phyloP scores from a whole-genome alignment of 1,140 invertebrate genomes.

The Drosophila yakuba region DNA sequence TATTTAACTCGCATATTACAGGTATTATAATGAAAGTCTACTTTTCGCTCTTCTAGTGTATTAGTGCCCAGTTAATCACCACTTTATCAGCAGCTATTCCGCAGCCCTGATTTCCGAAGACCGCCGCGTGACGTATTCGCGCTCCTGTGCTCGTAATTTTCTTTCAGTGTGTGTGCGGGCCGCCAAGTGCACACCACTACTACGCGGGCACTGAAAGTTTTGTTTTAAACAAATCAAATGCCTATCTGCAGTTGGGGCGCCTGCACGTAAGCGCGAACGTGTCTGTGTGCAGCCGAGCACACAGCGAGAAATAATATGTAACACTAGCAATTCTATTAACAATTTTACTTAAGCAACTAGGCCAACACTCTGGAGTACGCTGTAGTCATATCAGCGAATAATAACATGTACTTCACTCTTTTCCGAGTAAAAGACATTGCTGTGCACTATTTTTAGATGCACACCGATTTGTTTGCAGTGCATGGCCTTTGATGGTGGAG shows the following conservation, averaged over 20 bases:
- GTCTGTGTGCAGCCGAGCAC: conserved; percentile 36
- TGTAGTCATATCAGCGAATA: no score
- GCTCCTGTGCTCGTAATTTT: conserved; percentile 20
- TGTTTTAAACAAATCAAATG: conserved; percentile 73
- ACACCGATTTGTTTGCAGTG: neutral
- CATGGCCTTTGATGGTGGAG: neutral
- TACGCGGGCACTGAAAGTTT: conserved; percentile 27
- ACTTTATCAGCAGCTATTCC: neutral
- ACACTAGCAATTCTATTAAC: no score
- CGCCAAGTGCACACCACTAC: conserved; percentile 42
- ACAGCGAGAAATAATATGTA: conserved; percentile 6
- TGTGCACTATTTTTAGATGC: no score
- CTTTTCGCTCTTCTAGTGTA: no score
- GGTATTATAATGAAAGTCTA: no score
- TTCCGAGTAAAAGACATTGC: no score
- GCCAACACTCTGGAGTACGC: neutral
- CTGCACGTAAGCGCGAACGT: conserved; percentile 74
- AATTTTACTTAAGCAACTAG: neutral
- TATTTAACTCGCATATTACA: no score
- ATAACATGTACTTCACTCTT: no score
- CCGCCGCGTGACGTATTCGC: conserved; percentile 65
- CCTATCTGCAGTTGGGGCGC: conserved; percentile 38
- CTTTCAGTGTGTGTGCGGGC: conserved; percentile 39
- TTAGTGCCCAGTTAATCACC: no score
- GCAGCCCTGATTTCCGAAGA: conserved; percentile 43